Base-by-base conservation (phyloP, 1,140 invertebrate genomes). In the Lineus longissimus region DNA sequence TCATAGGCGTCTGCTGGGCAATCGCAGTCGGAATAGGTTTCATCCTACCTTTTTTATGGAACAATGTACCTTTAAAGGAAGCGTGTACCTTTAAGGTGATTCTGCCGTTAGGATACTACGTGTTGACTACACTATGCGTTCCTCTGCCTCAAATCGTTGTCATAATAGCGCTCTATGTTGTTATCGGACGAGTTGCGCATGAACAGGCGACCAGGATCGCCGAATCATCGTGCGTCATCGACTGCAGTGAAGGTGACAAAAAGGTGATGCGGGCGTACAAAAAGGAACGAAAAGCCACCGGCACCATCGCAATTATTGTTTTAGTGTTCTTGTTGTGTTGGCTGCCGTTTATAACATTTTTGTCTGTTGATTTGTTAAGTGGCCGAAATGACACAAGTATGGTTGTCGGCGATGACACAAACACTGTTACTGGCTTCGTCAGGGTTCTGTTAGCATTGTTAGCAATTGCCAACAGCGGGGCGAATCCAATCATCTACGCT, bases 401-500 rank as follows among this genome's bases (percentile, higher is more conserved):
- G n/a, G 9, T 27, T n/a, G 47, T 27, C 25, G n/a, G n/a, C 9
- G n/a, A 51, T 51, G n/a, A 23, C n/a, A 4, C n/a, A 9, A 43
- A 13, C 19, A 11, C 40, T 19, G 47, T 9, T 51, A 9, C n/a
- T 6, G 25, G n/a, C 9, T 51, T 51, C n/a, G 25, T 27, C 25
- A 6, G 47, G n/a, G 19, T 51, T 9, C 6, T 51, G 19, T 27
- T 51, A 9, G 47, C 19, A 9, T 51, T 19, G 9, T 9, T 51
- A 4, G 47, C 47, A 6, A 51, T 51, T n/a, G n/a, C 47, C 19
- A 51, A 51, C 25, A 23, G 19, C 19, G n/a, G 47, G 6, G 47
- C 47, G 6, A 51, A 51, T 51, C 47, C 47, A 27, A 51, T 51
- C n/a, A 51, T 51, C 47, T 51, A 51, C 47, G 47, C 47, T 4